Evolutionary conservation across 1,140 invertebrate genomes (phyloP).

Genomic region (Meloidogyne hapla): DNA sequence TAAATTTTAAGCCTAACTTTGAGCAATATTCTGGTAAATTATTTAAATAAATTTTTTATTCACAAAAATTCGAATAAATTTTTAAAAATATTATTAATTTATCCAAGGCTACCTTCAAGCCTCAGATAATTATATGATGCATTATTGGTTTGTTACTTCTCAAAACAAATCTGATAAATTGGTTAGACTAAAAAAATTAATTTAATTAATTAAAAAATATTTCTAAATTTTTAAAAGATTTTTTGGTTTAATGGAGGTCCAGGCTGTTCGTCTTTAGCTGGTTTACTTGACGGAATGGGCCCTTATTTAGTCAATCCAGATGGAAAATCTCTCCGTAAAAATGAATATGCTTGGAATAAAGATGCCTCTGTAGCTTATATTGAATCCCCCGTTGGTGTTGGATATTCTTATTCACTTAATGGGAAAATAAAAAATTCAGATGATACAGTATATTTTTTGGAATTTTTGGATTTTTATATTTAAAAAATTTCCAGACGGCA

Average conservation of each 20-base stretch:
- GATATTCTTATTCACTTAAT: constrained; percentile 34
- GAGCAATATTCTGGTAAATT: no score
- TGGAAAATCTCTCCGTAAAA: constrained; percentile 49
- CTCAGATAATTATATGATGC: constrained; percentile 35
- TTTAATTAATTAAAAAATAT: constrained; percentile 4
- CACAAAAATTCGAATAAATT: neutral
- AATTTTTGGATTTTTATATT: no score
- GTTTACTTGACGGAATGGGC: constrained; percentile 69
- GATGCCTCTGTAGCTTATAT: constrained; percentile 43
- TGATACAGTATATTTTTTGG: constrained; percentile 46
- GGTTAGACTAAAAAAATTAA: neutral
- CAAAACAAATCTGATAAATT: constrained; percentile 60
- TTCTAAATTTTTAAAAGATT: neutral
- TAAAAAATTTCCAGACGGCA: constrained; percentile 50
- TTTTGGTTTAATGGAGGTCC: constrained; percentile 65
- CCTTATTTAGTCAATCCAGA: constrained; percentile 66
- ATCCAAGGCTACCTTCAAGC: constrained; percentile 17
- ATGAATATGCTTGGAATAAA: constrained; percentile 65
- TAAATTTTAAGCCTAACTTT: no score
- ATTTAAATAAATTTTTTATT: neutral
- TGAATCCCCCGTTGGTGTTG: constrained; percentile 50
- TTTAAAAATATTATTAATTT: neutral
- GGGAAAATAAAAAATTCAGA: constrained; percentile 6
- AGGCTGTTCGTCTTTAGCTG: constrained; percentile 68
- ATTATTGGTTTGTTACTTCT: constrained; percentile 67